Evolutionary conservation across 2,797 vertebrate species (phyloP), one percentile per base, ranked within the genome.

Genomic region (Urocyon cinereoargenteus): DNA sequence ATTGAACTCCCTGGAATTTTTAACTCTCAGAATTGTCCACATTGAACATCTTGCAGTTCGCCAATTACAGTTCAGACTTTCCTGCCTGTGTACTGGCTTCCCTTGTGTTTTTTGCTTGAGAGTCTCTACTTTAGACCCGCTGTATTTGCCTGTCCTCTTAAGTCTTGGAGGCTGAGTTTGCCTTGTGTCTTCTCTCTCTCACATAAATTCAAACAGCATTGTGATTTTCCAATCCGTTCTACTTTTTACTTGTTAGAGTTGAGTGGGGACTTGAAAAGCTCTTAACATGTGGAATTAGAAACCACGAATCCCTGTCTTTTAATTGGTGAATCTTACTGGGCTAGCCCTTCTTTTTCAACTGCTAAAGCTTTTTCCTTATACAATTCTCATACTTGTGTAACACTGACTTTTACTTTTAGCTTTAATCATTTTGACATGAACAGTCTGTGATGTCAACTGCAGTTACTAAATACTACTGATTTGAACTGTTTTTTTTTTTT

Each of bases 361-460:
- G 45, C 61, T n/a, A 89, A 84, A 68, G 53, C 26, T 84, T 77
- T 84, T 89, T 70, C 59, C 28, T 78, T 84, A 34, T 61, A 24
- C 13, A 78, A 3, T 93, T 92, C 81, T 91, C 77, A 66, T 91
- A 70, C 31, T n/a, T 62, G 36, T 53, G 4, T 66, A 79, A 79
- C 28, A 28, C 57, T 91, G 78, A 87, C 70, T 92, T 94, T 90
- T 94, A 40, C 31, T 78, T 86, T 82, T 57, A 94, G 26, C 36
- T 89, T 91, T 91, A 89, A 92, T 90, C 34, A 18, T 94, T 64
- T 95, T 90, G 77, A 90, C 6, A 16, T 72, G 21, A 81, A 64
- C 83, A 81, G 8, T 77, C 61, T 49, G 13, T 53, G 64, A 79
- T 73, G 53, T 94, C 66, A 62, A 0, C 28, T 88, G 34, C 7